phyloP scores from a whole-genome alignment of 1,140 invertebrate species.

The Anthonomus grandis region DNA sequence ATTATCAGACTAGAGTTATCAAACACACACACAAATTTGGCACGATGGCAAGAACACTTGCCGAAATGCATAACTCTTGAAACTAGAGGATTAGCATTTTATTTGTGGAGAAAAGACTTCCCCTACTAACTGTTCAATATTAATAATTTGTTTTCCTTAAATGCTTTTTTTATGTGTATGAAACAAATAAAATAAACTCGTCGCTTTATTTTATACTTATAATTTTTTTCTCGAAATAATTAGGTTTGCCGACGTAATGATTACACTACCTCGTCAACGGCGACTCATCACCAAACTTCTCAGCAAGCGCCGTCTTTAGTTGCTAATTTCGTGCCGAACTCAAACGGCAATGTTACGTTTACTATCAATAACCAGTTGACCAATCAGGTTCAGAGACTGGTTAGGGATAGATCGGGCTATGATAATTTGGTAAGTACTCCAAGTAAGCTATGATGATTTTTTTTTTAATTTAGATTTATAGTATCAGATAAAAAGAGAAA shows the following conservation, averaged over 20 bases:
- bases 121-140: too few relatives aligned
- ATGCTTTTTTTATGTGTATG: background rate
- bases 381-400: constrained; percentile 68
- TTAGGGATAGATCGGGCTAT: constrained; percentile 62
- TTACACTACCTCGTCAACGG: constrained; percentile 56
- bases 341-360: constrained; percentile 80
- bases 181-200: background rate
- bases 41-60: too few relatives aligned
- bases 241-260: constrained; percentile 66
- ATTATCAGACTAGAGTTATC: too few relatives aligned
- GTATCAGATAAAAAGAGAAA: too few relatives aligned
- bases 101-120: too few relatives aligned
- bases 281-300: constrained; percentile 56
- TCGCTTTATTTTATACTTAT: background rate
- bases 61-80: too few relatives aligned
- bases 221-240: too few relatives aligned
- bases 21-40: too few relatives aligned
- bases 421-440: constrained; percentile 56
- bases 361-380: constrained; percentile 81
- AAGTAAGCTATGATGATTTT: too few relatives aligned
- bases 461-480: too few relatives aligned
- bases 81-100: too few relatives aligned
- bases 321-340: constrained; percentile 69
- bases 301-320: constrained; percentile 64
- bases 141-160: too few relatives aligned